A percentile compares a stretch with the other conserved stretches of the same genome.
phyloP scores from a whole-genome alignment of 2,888 invertebrate species.

The Dilophus febrilis region DNA sequence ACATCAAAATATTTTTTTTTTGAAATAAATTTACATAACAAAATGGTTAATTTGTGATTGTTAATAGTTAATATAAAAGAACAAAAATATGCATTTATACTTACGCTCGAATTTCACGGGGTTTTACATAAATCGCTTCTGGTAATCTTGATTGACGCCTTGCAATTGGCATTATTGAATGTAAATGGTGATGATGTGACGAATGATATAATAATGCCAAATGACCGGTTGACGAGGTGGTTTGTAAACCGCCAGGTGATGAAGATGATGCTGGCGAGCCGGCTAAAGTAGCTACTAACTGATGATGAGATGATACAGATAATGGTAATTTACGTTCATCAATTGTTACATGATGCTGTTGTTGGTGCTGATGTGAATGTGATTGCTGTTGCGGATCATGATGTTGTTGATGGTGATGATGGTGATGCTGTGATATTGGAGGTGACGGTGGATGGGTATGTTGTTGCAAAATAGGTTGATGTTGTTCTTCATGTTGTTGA shows the following conservation, averaged over 20 bases:
- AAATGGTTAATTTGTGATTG: too few species aligned
- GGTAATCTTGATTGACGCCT: conserved; percentile 24
- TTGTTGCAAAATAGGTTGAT: too few species aligned
- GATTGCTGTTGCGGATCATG: conserved; percentile 33
- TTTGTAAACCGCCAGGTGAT: conserved; percentile 1
- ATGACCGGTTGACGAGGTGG: conserved; percentile 13
- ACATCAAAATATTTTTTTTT: too few species aligned
- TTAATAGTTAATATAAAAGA: neutral
- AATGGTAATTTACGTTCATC: conserved; percentile 26
- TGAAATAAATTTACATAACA: too few species aligned
- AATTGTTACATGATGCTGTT: conserved; percentile 23
- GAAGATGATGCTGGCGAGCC: conserved; percentile 5
- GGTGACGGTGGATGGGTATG: too few species aligned
- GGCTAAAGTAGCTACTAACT: conserved; percentile 12
- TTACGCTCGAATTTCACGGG: conserved; percentile 26
- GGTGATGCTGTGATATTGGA: too few species aligned
- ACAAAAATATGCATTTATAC: conserved; percentile 11
- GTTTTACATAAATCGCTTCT: conserved; percentile 9
- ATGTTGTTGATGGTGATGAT: conserved; percentile 16
- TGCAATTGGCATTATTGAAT: conserved; percentile 26
- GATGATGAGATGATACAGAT: conserved; percentile 21
- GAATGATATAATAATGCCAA: conserved; percentile 24
- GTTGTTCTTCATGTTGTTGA: too few species aligned
- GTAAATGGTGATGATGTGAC: conserved; percentile 24
- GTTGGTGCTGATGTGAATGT: conserved; percentile 2